Evolutionary conservation across 2,888 invertebrate species (phyloP).

Genomic region (Tipula helvola): DNA sequence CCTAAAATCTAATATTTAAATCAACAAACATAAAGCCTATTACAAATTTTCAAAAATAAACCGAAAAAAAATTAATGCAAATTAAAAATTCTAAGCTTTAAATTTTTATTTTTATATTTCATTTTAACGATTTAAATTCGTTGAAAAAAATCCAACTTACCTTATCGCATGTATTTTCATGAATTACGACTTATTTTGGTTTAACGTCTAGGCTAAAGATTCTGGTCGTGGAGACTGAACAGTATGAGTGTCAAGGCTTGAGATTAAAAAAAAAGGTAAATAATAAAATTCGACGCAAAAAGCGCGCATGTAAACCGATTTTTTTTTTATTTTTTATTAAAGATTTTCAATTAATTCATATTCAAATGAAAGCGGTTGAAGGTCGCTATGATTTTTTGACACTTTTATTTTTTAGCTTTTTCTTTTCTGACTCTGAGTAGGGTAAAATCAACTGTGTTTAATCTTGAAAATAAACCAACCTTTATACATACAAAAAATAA

Average conservation of each 20-base stretch:
- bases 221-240: background rate
- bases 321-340: too few relatives aligned
- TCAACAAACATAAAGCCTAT: background rate
- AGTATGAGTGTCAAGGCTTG: background rate
- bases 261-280: too few relatives aligned
- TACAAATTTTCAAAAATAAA: background rate
- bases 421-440: too few relatives aligned
- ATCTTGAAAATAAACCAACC: too few relatives aligned
- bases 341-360: too few relatives aligned
- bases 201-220: background rate
- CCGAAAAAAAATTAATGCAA: background rate
- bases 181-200: background rate
- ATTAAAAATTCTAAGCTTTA: background rate
- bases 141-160: background rate
- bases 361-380: too few relatives aligned
- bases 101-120: background rate
- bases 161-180: background rate
- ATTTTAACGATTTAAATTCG: background rate
- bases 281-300: too few relatives aligned
- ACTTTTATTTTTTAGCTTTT: too few relatives aligned
- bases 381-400: too few relatives aligned
- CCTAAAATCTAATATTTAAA: background rate
- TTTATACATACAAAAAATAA: too few relatives aligned
- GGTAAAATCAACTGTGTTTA: too few relatives aligned
- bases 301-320: too few relatives aligned